Base-by-base conservation (phyloP, 37 sponge, comb jelly and placozoan species). In the Oopsacas minuta region DNA sequence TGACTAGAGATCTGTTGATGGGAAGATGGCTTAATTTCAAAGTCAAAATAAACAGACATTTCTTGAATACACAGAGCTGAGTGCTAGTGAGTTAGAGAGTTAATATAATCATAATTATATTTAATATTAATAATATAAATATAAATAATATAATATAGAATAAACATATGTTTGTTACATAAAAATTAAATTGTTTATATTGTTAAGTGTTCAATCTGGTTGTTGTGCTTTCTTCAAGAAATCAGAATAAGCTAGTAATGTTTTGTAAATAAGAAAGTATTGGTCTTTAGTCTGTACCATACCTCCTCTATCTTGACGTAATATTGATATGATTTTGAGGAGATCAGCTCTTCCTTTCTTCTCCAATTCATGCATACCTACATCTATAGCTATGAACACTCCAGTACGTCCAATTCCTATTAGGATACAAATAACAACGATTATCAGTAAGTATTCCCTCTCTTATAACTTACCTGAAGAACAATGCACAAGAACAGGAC, bases 271-370 rank as follows among this genome's bases (percentile, higher is more conserved):
- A 36, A 87, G 83, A 1, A 88, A 23, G 81, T 95, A 95, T 83
- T 95, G 96, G 3, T 85, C 88, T 38, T 83, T 86, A 0, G 91
- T 95, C 83, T 95, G 96, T 28, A 95, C 92, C 91, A 91, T 90
- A 8, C 96, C 96, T n/a, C 96, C 96, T 82, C 94, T 38, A 42
- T 95, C 96, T 39, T 93, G 93, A 42, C 96, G 87, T 86, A 95
- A 69, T 30, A 85, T 52, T n/a, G 91, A 88, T 34, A 95, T 87
- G 17, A 88, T 89, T 61, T 87, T 87, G 38, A 93, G 84, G 8
- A 95, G 37, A 38, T 95, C 96, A 10, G 90, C 90, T 36, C 87
- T 53, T 20, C 89, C 84, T 0, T 52, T 37, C 15, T 91, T 87
- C 81, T 95, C 93, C 37, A 91, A 52, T 34, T 90, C 52, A 36